phyloP scores from a whole-genome alignment of 2,113 vertebrate species.

The Mastomys coucha region DNA sequence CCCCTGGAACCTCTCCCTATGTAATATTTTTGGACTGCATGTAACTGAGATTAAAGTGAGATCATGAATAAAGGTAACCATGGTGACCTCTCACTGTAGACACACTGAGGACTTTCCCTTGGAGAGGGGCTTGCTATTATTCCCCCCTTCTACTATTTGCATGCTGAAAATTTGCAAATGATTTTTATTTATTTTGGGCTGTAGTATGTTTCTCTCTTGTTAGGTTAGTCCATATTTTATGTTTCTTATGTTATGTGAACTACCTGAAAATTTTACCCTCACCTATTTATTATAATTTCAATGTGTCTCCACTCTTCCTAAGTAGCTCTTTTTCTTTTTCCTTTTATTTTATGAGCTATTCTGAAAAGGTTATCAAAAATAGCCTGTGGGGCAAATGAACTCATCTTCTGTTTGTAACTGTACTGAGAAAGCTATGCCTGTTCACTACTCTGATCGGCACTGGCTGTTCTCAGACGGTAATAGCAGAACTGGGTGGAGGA shows the following conservation, averaged over 20 bases:
- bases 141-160: neutral
- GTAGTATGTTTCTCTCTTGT: neutral
- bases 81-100: neutral
- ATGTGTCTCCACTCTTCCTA: neutral
- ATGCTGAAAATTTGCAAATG: neutral
- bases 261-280: conserved; percentile 2
- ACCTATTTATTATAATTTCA: neutral
- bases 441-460: neutral
- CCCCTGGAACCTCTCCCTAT: too few relatives aligned
- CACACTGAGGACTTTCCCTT: neutral
- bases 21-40: too few relatives aligned
- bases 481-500: neutral
- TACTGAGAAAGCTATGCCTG: neutral
- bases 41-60: neutral
- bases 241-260: conserved; percentile 30
- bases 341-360: neutral
- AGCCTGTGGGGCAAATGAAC: neutral
- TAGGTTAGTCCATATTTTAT: neutral
- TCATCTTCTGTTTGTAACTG: neutral
- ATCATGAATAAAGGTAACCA: neutral
- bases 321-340: neutral
- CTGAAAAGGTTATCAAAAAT: neutral
- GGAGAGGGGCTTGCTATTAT: neutral
- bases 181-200: neutral
- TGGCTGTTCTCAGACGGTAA: neutral